Evolutionary conservation across 2,888 invertebrate species (phyloP).

Genomic region (Spialia ferax): DNA sequence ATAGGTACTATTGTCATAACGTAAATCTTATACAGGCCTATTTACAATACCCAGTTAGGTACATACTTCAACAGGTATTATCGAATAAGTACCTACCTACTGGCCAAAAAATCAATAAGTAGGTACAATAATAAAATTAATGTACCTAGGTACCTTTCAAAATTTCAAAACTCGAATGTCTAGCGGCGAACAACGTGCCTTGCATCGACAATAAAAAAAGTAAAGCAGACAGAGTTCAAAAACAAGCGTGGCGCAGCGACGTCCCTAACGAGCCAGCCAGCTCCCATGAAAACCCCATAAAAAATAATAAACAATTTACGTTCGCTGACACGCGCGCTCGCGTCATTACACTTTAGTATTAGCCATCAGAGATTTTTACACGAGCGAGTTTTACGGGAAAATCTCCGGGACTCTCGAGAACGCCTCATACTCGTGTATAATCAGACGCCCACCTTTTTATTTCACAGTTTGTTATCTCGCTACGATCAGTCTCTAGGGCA

Average conservation of each 20-base stretch:
- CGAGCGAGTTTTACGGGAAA: conserved; percentile 50
- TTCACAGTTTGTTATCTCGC: conserved; percentile 38
- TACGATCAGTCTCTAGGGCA: conserved; percentile 32
- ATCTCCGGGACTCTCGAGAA: conserved; percentile 44
- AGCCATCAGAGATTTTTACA: conserved; percentile 58
- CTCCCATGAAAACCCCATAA: conserved; percentile 78
- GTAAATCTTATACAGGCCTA: no score
- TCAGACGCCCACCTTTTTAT: conserved; percentile 43
- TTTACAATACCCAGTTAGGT: no score
- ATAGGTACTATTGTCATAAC: no score
- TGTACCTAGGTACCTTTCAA: neutral
- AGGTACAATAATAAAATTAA: no score
- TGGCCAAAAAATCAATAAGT: neutral
- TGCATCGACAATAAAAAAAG: conserved; percentile 14
- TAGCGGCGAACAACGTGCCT: conserved; percentile 1
- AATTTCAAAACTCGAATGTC: neutral
- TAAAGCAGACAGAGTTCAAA: conserved; percentile 26
- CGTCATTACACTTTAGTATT: conserved; percentile 67
- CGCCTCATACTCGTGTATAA: conserved; percentile 33
- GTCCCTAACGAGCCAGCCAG: conserved; percentile 58
- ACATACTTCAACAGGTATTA: no score
- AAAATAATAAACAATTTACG: conserved; percentile 86
- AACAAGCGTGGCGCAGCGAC: conserved; percentile 24
- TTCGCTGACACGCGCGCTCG: conserved; percentile 78
- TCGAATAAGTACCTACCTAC: no score